These are phyloP conservation scores for Drosophila ercepeae DNA, from an alignment of 1,140 invertebrate genomes.

Conservation along the genomic window DNA sequence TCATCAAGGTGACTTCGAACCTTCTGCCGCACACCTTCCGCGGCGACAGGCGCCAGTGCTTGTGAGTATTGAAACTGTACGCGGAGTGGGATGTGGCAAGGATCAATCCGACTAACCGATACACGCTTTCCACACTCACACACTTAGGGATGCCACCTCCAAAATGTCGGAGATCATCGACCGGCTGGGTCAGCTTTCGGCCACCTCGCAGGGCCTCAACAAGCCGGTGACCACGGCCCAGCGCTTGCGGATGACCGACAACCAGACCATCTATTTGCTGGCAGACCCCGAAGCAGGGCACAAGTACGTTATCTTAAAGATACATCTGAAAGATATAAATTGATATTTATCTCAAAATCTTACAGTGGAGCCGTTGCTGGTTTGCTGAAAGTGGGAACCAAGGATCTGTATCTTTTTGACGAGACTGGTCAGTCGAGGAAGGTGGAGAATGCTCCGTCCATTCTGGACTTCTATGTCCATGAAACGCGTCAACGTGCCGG, in stretches of 20 bases:
- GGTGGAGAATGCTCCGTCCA: conserved; percentile 88
- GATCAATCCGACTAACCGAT: conserved; percentile 48
- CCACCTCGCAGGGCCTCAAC: conserved; percentile 89
- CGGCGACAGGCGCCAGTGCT: conserved; percentile 85
- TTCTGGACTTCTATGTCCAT: conserved; percentile 95
- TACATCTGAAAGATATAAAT: background rate
- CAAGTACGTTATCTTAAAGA: conserved; percentile 84
- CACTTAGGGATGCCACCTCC: conserved; percentile 86
- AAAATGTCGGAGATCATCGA: conserved; percentile 88
- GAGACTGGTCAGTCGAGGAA: conserved; percentile 88
- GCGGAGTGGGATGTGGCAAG: conserved; percentile 29
- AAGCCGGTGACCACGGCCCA: conserved; percentile 89
- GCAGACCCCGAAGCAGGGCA: conserved; percentile 86
- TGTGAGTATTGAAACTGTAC: conserved; percentile 85
- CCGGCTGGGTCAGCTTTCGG: conserved; percentile 89
- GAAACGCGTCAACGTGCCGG: conserved; percentile 91
- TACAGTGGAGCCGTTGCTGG: conserved; percentile 88
- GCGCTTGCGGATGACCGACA: conserved; percentile 88
- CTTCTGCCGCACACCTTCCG: conserved; percentile 86
- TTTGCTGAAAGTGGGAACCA: conserved; percentile 92
- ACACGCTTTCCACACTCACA: conserved; percentile 62
- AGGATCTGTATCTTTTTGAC: conserved; percentile 93
- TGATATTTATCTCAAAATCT: background rate
- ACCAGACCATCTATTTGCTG: conserved; percentile 88
- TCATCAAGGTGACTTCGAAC: conserved; percentile 86